phyloP scores from a whole-genome alignment of 2,113 vertebrate genomes.

The Eclectus roratus region DNA sequence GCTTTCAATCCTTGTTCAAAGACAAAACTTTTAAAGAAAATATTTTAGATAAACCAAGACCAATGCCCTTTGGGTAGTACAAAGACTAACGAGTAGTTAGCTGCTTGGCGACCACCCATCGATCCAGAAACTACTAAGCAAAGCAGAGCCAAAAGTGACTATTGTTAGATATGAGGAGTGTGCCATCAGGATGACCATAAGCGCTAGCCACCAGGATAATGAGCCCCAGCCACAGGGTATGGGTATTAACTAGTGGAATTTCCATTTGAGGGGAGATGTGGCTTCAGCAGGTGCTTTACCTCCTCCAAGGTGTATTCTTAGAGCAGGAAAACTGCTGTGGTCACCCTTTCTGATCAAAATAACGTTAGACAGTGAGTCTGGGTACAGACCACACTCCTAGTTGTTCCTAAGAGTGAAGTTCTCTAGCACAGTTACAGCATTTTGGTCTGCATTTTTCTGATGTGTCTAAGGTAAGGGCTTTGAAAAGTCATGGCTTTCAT shows the following conservation, averaged over 20 bases:
- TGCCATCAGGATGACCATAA: neutral
- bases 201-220: neutral
- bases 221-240: neutral
- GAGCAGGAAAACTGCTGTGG: neutral
- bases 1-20: slow-evolving; percentile 25
- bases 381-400: neutral
- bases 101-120: neutral
- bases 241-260: neutral
- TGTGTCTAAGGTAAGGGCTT: no score
- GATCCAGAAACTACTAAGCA: neutral
- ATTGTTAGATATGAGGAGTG: neutral
- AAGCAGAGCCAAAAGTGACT: neutral
- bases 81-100: neutral
- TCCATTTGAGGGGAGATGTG: neutral
- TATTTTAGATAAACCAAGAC: slow-evolving; percentile 1
- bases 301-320: neutral
- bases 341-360: neutral
- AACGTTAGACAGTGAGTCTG: fast-evolving
- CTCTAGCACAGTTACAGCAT: neutral
- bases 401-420: neutral
- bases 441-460: neutral
- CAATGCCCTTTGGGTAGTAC: neutral
- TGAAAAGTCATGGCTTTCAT: neutral
- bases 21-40: slow-evolving; percentile 18
- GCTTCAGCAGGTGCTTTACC: neutral